These are phyloP conservation scores for Conchocele bisecta DNA, from an alignment of 2,888 invertebrate genomes.

Conservation along the genomic window DNA sequence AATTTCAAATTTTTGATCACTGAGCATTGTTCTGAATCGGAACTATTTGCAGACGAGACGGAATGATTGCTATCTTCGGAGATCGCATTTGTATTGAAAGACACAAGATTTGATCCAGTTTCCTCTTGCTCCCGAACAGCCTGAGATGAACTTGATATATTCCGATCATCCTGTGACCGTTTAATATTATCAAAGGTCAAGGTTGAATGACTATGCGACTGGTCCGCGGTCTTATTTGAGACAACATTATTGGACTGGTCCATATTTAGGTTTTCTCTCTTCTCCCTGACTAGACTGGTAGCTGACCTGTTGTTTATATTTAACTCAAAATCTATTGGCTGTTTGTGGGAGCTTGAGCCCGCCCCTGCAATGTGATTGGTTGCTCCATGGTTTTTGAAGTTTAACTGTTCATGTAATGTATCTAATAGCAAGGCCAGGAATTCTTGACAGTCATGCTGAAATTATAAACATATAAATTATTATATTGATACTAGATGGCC, in stretches of 20 bases:
- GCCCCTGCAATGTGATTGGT: conserved; percentile 48
- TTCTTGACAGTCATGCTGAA: conserved; percentile 88
- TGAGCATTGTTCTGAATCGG: conserved; percentile 72
- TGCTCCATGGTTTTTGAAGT: conserved; percentile 47
- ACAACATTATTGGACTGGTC: conserved; percentile 32
- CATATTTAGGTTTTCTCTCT: not conserved
- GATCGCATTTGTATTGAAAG: conserved; percentile 30
- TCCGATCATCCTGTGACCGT: conserved; percentile 10
- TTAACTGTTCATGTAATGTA: conserved; percentile 86
- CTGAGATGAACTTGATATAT: conserved; percentile 14
- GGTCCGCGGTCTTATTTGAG: conserved; percentile 20
- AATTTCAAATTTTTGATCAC: conserved; percentile 58
- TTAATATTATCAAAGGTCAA: conserved; percentile 54
- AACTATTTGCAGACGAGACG: conserved; percentile 67
- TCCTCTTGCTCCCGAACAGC: conserved; percentile 1
- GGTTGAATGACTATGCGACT: too few relatives aligned
- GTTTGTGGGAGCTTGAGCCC: conserved; percentile 41
- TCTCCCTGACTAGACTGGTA: conserved; percentile 1
- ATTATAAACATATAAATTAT: too few relatives aligned
- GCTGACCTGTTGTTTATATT: conserved; percentile 47
- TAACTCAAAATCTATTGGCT: conserved; percentile 52
- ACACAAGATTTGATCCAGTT: conserved; percentile 17
- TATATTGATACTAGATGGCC: too few relatives aligned
- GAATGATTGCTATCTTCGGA: conserved; percentile 79
- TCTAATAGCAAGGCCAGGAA: conserved; percentile 87